phyloP scores from a whole-genome alignment of 2,888 invertebrate species.

The Pterostichus madidus region DNA sequence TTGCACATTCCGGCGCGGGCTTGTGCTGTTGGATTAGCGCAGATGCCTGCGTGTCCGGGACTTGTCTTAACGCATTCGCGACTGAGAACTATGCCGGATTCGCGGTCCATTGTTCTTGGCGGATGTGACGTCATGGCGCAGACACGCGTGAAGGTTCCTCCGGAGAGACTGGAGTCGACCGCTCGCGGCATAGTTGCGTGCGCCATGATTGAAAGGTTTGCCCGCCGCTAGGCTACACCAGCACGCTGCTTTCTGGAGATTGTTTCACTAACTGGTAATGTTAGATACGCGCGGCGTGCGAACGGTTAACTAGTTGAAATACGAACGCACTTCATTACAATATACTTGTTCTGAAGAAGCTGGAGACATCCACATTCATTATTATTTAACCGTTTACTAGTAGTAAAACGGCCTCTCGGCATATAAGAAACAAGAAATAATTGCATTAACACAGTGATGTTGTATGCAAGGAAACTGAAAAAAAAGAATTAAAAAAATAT shows the following conservation, averaged over 20 bases:
- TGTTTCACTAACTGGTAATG: conserved; percentile 26
- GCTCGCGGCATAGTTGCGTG: conserved; percentile 31
- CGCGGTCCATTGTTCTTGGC: conserved; percentile 47
- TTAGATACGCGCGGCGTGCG: background rate
- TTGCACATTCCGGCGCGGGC: conserved; percentile 41
- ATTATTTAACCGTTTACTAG: too few relatives aligned
- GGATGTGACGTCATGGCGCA: conserved; percentile 36
- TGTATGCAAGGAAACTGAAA: too few relatives aligned
- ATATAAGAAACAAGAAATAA: too few relatives aligned
- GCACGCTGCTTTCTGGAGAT: background rate
- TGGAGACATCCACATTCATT: background rate
- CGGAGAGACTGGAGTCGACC: background rate
- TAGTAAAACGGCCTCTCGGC: too few relatives aligned
- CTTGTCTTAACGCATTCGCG: conserved; percentile 51
- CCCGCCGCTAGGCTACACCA: background rate
- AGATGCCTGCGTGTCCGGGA: conserved; percentile 52
- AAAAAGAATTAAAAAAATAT: too few relatives aligned
- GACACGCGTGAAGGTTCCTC: conserved; percentile 44
- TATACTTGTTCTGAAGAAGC: background rate
- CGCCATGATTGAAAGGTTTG: conserved; percentile 28
- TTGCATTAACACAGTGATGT: too few relatives aligned
- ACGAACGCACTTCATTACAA: conserved; percentile 39
- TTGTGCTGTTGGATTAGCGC: conserved; percentile 1
- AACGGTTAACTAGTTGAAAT: conserved; percentile 17
- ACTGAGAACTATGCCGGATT: conserved; percentile 43